Conservation (phyloP, 2,888 invertebrate species). For the Steinernema carpocapsae region DNA sequence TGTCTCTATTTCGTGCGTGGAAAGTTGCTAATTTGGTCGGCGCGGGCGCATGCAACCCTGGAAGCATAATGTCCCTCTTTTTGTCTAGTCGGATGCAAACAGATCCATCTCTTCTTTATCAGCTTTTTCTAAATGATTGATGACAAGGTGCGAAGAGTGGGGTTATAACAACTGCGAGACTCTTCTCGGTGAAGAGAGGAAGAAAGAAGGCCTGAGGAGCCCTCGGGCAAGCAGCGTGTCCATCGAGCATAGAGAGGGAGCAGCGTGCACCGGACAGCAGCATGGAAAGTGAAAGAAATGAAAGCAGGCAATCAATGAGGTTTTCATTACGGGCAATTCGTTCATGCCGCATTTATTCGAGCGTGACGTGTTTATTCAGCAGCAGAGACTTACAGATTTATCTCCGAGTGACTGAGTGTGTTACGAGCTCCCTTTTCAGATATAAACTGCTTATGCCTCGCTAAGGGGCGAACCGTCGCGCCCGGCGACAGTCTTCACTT, state of each 20-base stretch:
- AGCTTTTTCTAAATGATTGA: slow-evolving; percentile 35
- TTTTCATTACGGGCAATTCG: slow-evolving; percentile 3
- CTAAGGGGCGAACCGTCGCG: slow-evolving; percentile 32
- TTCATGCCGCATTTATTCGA: slow-evolving; percentile 1
- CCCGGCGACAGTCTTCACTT: slow-evolving; percentile 28
- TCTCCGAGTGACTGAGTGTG: too few relatives aligned
- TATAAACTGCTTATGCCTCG: slow-evolving; percentile 16
- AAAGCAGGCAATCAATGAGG: slow-evolving; percentile 1
- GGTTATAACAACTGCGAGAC: slow-evolving; percentile 29
- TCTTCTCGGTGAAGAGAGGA: too few relatives aligned
- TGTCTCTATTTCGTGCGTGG: neutral
- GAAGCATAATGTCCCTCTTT: slow-evolving; percentile 3
- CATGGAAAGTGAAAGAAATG: slow-evolving; percentile 1
- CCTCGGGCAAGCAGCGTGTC: slow-evolving; percentile 17
- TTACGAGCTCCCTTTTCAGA: slow-evolving; percentile 13
- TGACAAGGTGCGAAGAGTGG: slow-evolving; percentile 34
- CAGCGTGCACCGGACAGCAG: slow-evolving; percentile 23
- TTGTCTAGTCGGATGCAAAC: slow-evolving; percentile 13
- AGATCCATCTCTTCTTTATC: slow-evolving; percentile 29
- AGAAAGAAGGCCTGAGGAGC: slow-evolving; percentile 10
- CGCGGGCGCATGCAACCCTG: neutral
- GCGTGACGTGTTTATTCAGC: neutral
- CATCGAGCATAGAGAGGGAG: slow-evolving; percentile 9
- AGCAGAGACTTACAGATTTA: neutral
- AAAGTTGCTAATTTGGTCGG: neutral